Conservation (phyloP, 2,888 invertebrate genomes). For the Eristalis arbustorum region DNA sequence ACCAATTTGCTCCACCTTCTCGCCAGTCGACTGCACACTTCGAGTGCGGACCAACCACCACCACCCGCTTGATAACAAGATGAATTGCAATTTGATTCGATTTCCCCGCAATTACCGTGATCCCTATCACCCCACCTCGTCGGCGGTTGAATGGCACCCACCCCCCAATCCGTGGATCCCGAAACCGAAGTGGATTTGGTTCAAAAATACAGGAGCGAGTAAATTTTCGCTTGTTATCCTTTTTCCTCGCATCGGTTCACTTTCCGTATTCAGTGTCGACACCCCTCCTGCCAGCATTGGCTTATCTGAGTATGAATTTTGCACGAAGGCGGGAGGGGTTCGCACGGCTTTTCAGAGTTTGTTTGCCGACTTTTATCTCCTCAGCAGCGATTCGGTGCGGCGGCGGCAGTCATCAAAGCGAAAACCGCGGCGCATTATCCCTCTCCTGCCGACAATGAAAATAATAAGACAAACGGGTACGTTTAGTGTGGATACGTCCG, state of each 20-base stretch:
- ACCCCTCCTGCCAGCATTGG: background rate
- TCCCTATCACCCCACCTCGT: slow-evolving; percentile 27
- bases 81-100: slow-evolving; percentile 69
- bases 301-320: slow-evolving; percentile 47
- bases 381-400: too few species aligned
- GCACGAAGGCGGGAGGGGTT: background rate
- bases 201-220: slow-evolving; percentile 54
- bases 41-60: slow-evolving; percentile 31
- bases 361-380: slow-evolving; percentile 18
- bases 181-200: background rate
- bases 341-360: background rate
- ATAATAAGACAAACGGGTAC: slow-evolving; percentile 62
- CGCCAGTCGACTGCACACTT: background rate
- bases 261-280: too few species aligned
- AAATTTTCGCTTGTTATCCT: slow-evolving; percentile 23
- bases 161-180: background rate
- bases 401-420: slow-evolving; percentile 23
- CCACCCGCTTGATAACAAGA: slow-evolving; percentile 53
- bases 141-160: slow-evolving; percentile 5
- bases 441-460: slow-evolving; percentile 56
- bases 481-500: slow-evolving; percentile 17
- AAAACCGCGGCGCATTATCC: slow-evolving; percentile 52
- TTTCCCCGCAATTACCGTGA: slow-evolving; percentile 54
- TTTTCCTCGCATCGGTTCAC: slow-evolving; percentile 6
- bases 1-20: slow-evolving; percentile 27